A percentile compares a stretch with the other conserved stretches of the same genome.
These are phyloP conservation scores for Clarias platycephalus DNA, from an alignment of 2,797 vertebrate species.

Conservation along the genomic window DNA sequence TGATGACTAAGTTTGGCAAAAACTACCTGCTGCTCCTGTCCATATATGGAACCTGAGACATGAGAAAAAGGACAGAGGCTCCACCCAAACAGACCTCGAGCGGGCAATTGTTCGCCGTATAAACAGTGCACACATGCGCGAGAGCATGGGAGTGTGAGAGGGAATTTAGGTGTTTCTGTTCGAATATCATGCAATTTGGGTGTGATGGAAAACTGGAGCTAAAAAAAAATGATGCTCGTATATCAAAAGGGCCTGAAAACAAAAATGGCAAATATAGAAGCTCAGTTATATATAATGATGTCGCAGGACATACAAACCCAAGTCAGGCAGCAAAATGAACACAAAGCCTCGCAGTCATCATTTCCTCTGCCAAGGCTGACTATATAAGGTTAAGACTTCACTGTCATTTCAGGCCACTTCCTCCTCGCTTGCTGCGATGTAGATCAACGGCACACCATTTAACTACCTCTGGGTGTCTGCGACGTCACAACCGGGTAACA, in stretches of 20 bases:
- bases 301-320: constrained; percentile 45
- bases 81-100: constrained; percentile 64
- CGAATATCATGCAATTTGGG: constrained; percentile 27
- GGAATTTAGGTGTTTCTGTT: neutral
- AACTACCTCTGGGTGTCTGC: constrained; percentile 6
- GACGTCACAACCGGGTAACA: constrained; percentile 13
- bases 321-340: constrained; percentile 40
- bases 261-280: constrained; percentile 8
- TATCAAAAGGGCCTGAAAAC: constrained; percentile 35
- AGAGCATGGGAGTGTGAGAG: constrained; percentile 39
- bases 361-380: constrained; percentile 56
- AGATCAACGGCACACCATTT: constrained; percentile 25
- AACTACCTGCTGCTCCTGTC: constrained; percentile 73
- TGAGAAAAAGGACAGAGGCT: constrained; percentile 60
- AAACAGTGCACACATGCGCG: constrained; percentile 52
- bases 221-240: neutral
- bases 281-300: constrained; percentile 9
- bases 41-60: constrained; percentile 76
- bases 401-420: constrained; percentile 57
- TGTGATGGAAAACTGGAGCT: constrained; percentile 19
- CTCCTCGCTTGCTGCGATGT: constrained; percentile 44
- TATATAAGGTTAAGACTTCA: constrained; percentile 59
- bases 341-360: constrained; percentile 53
- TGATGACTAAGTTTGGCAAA: constrained; percentile 79
- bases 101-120: constrained; percentile 57